These are phyloP conservation scores for Pandemis cinnamomeana DNA, from an alignment of 2,888 invertebrate genomes.

Conservation along the genomic window DNA sequence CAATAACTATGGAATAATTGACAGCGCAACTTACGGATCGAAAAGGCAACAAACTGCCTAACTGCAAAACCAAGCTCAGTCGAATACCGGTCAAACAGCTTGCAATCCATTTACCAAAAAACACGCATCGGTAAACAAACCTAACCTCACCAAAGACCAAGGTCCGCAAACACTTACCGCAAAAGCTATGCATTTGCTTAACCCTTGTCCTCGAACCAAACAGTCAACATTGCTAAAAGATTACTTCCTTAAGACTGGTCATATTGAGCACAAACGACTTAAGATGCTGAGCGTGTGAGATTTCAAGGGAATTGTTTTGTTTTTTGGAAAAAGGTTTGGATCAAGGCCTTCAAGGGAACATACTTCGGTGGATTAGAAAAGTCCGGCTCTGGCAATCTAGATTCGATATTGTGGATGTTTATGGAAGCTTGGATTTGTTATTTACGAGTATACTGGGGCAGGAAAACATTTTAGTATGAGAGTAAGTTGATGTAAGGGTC, in stretches of 20 bases:
- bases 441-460: not conserved
- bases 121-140: constrained; percentile 14
- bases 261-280: constrained; percentile 12
- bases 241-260: constrained; percentile 24
- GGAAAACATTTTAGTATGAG: too few species aligned
- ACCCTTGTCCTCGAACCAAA: constrained; percentile 25
- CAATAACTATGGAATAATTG: too few species aligned
- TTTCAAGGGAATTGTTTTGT: constrained; percentile 26
- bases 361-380: constrained; percentile 1
- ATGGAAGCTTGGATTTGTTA: not conserved
- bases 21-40: too few species aligned
- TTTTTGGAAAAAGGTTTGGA: constrained; percentile 11
- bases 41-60: too few species aligned
- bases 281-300: constrained; percentile 22
- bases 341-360: not conserved
- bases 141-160: constrained; percentile 15
- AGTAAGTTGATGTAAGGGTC: too few species aligned
- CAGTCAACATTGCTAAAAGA: constrained; percentile 29
- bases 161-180: constrained; percentile 25
- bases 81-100: not conserved
- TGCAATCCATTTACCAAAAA: constrained; percentile 3
- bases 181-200: constrained; percentile 28
- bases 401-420: not conserved
- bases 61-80: not conserved
- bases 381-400: not conserved